phyloP scores from a whole-genome alignment of 2,113 vertebrate genomes.

The Caranx melampygus region DNA sequence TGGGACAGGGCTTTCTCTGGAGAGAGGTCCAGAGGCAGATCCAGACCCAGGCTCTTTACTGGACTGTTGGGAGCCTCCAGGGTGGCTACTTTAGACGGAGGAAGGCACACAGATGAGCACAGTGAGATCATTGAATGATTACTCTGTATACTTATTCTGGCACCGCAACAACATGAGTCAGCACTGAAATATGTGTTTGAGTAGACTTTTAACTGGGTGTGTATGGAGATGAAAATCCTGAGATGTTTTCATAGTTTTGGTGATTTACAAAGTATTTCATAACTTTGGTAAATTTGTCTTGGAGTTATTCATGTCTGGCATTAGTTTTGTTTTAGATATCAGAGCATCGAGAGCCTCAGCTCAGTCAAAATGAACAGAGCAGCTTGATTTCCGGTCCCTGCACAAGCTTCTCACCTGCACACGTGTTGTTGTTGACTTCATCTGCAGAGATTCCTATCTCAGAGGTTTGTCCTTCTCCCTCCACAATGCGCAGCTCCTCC shows the following conservation, averaged over 20 bases:
- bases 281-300: no score
- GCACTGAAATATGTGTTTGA: background rate
- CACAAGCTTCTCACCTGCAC: slow-evolving; percentile 82
- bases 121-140: no score
- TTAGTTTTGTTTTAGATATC: background rate
- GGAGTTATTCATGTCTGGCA: no score
- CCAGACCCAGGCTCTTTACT: slow-evolving; percentile 73
- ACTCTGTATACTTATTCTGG: background rate
- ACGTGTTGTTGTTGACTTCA: slow-evolving; percentile 98
- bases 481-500: slow-evolving; percentile 95
- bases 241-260: no score
- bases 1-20: slow-evolving; percentile 88
- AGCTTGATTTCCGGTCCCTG: background rate
- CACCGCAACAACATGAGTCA: background rate
- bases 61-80: slow-evolving; percentile 82
- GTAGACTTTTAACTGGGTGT: background rate
- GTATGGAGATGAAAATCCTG: background rate
- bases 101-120: no score
- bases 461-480: slow-evolving; percentile 92
- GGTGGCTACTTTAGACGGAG: slow-evolving; percentile 60
- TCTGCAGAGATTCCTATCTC: slow-evolving; percentile 90
- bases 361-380: background rate
- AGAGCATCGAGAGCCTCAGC: no score
- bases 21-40: slow-evolving; percentile 84
- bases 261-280: no score